These are phyloP conservation scores for Arion vulgaris DNA, from an alignment of 1,140 invertebrate genomes.

Conservation along the genomic window DNA sequence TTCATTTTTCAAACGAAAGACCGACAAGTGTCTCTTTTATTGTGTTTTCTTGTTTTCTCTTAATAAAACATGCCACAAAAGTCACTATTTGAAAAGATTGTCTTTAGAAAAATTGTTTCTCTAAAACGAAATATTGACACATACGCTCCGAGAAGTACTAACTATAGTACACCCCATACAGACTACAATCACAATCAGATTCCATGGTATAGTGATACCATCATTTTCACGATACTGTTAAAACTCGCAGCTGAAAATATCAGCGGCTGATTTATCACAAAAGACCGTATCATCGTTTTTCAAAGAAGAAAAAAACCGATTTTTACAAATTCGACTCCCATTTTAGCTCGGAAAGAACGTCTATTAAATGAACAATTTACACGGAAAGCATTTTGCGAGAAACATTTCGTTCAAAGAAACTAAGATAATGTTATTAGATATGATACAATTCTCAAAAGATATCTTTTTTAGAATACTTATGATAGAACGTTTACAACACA, in stretches of 20 bases:
- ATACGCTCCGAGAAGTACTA: neutral
- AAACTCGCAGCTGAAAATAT: neutral
- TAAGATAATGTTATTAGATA: neutral
- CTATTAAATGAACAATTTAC: neutral
- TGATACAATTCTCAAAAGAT: neutral
- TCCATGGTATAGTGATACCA: neutral
- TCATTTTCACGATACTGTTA: constrained; percentile 9
- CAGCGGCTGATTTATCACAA: neutral
- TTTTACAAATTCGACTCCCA: no score
- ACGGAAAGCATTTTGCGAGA: neutral
- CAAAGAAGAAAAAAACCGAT: neutral
- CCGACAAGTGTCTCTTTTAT: no score
- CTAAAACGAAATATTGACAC: neutral
- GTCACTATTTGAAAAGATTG: neutral
- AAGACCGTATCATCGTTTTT: neutral
- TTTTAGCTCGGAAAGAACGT: neutral
- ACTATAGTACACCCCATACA: neutral
- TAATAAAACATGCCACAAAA: no score
- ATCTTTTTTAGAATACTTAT: neutral
- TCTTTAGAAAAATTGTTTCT: neutral
- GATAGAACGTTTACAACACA: neutral
- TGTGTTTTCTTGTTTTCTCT: no score
- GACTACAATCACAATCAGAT: no score
- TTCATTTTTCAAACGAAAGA: no score
- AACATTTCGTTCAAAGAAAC: constrained; percentile 16